Evolutionary conservation across 2,888 invertebrate genomes (phyloP).

Genomic region (Drosophila kokeensis): DNA sequence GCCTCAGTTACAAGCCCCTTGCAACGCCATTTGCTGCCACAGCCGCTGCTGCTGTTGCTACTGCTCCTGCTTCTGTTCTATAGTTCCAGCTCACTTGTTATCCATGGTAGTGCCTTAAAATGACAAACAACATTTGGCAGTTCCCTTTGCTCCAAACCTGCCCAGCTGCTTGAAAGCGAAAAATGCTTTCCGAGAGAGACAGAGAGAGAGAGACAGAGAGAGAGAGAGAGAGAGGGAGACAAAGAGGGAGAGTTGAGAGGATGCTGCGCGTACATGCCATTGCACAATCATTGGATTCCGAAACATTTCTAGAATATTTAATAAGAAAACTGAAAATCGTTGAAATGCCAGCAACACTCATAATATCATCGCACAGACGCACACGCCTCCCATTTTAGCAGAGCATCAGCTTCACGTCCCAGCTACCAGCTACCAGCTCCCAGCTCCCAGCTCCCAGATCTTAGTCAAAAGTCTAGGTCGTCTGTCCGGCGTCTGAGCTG

Average conservation of each 20-base stretch:
- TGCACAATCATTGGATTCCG: constrained; percentile 82
- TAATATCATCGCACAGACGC: constrained; percentile 62
- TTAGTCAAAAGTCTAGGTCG: constrained; percentile 56
- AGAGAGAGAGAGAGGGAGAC: background rate
- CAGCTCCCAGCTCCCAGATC: constrained; percentile 12
- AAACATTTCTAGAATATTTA: constrained; percentile 82
- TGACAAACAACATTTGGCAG: constrained; percentile 79
- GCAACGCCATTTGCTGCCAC: constrained; percentile 70
- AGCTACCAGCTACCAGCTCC: background rate
- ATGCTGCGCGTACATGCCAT: constrained; percentile 78
- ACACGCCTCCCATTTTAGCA: constrained; percentile 22
- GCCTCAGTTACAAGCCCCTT: constrained; percentile 55
- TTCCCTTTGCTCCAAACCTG: constrained; percentile 28
- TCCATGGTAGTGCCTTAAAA: constrained; percentile 75
- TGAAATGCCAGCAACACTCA: constrained; percentile 82
- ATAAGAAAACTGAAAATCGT: constrained; percentile 83
- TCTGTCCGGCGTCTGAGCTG: constrained; percentile 10
- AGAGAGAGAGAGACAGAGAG: background rate
- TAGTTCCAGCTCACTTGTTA: constrained; percentile 80
- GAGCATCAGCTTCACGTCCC: constrained; percentile 24
- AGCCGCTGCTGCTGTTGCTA: constrained; percentile 9
- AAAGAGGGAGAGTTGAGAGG: constrained; percentile 7
- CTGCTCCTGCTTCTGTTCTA: constrained; percentile 47
- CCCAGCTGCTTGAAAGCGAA: constrained; percentile 63
- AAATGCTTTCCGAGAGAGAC: constrained; percentile 62